phyloP scores from a whole-genome alignment of 2,888 invertebrate genomes.

The Anaspis maculata region DNA sequence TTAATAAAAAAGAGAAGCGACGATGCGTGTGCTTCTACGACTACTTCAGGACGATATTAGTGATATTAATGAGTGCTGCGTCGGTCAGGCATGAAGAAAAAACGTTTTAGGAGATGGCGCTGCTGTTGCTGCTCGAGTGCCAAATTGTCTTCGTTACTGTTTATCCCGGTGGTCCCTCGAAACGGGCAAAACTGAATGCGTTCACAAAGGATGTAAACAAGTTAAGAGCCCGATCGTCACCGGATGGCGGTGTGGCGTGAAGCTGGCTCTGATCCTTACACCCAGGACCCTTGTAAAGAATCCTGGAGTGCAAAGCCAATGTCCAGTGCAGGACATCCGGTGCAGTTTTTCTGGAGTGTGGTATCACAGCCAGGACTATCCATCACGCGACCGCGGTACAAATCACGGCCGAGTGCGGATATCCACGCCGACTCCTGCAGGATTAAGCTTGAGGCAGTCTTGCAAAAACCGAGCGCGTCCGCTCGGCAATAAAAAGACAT shows the following conservation, averaged over 20 bases:
- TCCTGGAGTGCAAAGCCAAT: slow-evolving; percentile 11
- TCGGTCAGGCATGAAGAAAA: neutral
- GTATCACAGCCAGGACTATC: slow-evolving; percentile 7
- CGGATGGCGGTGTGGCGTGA: slow-evolving; percentile 9
- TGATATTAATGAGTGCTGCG: neutral
- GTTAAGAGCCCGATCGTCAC: slow-evolving; percentile 11
- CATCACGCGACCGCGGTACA: slow-evolving; percentile 6
- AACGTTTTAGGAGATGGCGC: neutral
- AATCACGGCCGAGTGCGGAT: neutral
- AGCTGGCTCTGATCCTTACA: slow-evolving; percentile 8
- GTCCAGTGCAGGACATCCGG: slow-evolving; percentile 15
- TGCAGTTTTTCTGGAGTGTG: slow-evolving; percentile 9
- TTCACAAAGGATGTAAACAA: slow-evolving; percentile 10
- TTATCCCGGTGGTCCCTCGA: slow-evolving; percentile 1
- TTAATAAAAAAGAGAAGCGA: too few relatives aligned
- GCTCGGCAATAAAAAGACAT: slow-evolving; percentile 4
- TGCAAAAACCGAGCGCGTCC: slow-evolving; percentile 6
- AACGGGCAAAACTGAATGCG: neutral
- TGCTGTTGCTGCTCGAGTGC: slow-evolving; percentile 1
- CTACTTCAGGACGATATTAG: neutral
- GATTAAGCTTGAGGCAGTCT: slow-evolving; percentile 9
- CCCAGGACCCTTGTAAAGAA: slow-evolving; percentile 8
- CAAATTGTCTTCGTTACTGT: slow-evolving; percentile 11
- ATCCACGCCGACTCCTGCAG: slow-evolving; percentile 6
- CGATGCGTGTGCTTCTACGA: too few relatives aligned